Base-by-base conservation (phyloP, 2,888 invertebrate genomes). In the Blastobasis adustella region DNA sequence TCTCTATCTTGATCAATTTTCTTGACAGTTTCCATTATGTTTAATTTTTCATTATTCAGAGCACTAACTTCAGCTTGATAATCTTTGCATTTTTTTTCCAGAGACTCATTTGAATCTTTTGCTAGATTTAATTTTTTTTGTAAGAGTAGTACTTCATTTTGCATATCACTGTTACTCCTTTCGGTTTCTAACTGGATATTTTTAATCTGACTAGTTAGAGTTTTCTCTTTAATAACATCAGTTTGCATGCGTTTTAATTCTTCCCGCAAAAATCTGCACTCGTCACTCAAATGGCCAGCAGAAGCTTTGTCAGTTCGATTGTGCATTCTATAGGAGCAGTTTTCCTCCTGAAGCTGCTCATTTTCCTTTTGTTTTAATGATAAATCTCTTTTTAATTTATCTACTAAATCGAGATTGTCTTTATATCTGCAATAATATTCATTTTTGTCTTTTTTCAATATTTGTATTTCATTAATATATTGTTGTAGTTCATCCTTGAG, bases 121-220 rank as follows among this genome's bases (percentile, higher is more conserved):
- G 92, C 89, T 52, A 89, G 74, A 56, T 90, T 90, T 7, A 93
- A 73, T 71, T 94, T 92, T 37, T 89, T 90, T 71, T 94, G 93
- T 8, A 90, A 78, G 58, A 90, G 87, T 44, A 90, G 67, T 42
- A 94, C 73, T 74, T 94, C 93, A 69, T 89, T 90, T 73, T 94
- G 94, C 52, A 92, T 87, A 60, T 94, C 93, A 51, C 89, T 87
- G 54, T 93, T 86, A 46, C 93, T 91, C 65, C 92, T 91, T 75
- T 95, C 95, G 5, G 94, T 93, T 85, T 95, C 94, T 64, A 94
- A 90, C 66, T 95, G 94, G 48, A 94, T 84, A 58, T 92, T 90
- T 76, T 94, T 95, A 51, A 80, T 82, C 75, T 89, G 89, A 66
- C 71, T 87, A 52, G 86, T 71, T 54, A 89, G 62, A 50, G 88